Conservation (phyloP, 1,140 invertebrate genomes). For the Chlorops oryzae region DNA sequence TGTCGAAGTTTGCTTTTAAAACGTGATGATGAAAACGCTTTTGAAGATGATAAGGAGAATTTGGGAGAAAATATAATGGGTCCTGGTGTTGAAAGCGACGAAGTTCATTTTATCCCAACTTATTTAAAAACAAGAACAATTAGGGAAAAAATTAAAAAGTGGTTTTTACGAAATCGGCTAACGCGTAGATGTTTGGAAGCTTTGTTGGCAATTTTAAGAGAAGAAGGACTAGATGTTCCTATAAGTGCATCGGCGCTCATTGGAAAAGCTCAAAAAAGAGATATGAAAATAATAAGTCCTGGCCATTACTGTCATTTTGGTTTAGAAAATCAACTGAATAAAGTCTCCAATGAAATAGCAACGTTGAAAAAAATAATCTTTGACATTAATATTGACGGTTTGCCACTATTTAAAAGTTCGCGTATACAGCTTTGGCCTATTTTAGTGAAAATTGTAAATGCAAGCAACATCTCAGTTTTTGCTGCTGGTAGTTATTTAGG, state of each 20-base stretch:
- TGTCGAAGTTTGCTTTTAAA: too few species aligned
- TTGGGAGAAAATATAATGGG: too few species aligned
- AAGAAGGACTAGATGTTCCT: not conserved
- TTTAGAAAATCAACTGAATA: slow-evolving; percentile 1
- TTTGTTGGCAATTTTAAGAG: not conserved
- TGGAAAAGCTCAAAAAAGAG: not conserved
- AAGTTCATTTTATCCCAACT: too few species aligned
- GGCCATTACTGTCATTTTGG: not conserved
- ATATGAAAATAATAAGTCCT: not conserved
- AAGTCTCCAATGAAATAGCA: not conserved
- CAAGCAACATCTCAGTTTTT: too few species aligned
- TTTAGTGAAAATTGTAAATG: too few species aligned
- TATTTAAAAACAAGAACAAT: too few species aligned
- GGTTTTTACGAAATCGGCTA: not conserved
- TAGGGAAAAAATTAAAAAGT: slow-evolving; percentile 1
- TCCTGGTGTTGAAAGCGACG: too few species aligned
- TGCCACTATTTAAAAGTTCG: too few species aligned
- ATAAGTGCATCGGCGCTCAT: not conserved
- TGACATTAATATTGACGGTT: not conserved
- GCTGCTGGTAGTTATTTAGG: too few species aligned
- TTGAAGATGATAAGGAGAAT: too few species aligned
- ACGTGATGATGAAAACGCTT: too few species aligned
- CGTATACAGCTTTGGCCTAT: too few species aligned
- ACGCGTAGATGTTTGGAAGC: not conserved
- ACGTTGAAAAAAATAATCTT: not conserved